Evolutionary conservation across 1,140 invertebrate species (phyloP), one percentile per base, ranked within the genome.

Genomic region (Trypoxylus dichotomus): DNA sequence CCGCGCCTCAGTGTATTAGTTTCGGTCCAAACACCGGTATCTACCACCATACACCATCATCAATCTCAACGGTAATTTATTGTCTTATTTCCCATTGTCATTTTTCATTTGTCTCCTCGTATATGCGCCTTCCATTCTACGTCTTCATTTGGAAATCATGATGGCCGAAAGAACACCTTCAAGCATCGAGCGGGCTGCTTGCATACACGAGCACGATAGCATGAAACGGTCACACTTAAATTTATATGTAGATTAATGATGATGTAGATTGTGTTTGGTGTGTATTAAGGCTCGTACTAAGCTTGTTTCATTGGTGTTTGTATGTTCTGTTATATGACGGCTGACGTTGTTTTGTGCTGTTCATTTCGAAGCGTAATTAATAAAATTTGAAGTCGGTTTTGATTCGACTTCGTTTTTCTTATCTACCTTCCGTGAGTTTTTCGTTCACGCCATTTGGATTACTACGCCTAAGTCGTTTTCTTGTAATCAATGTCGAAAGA

Each of bases 31-130:
- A 60, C 79, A 41, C 43, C 76, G 27, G 76, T 79, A 76, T 63
- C 78, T 81, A 79, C 82, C 81, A 63, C 60, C 60, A 63, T 63
- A 63, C 25, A 27, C 60, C 60, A 63, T 76, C 82, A 83, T 83
- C 81, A 82, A 83, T 83, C 82, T 82, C 79, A 41, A 13, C 63
- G 42, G 80, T 81, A 83, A 83, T 83, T 83, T 83, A 83, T 83
- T 80, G 78, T 83, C 79, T 82, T 83, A 83, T 82, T 83, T 83
- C 80, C 82, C 80, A 79, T 81, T 82, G 81, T 83, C 81, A 82
- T 83, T 83, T 82, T 83, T 82, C 81, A 80, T 83, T 79, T 79
- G 74, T 43, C 75, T 76, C 74, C 58, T 71, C 75, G 72, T 63
- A 47, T 63, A 63, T 63, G 25, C 25, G 25, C 60, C 60, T 63